Percentiles rank a stretch among this genome's conserved stretches.
phyloP scores from a whole-genome alignment of 2,113 vertebrate genomes.

The Hiodon tergisus region DNA sequence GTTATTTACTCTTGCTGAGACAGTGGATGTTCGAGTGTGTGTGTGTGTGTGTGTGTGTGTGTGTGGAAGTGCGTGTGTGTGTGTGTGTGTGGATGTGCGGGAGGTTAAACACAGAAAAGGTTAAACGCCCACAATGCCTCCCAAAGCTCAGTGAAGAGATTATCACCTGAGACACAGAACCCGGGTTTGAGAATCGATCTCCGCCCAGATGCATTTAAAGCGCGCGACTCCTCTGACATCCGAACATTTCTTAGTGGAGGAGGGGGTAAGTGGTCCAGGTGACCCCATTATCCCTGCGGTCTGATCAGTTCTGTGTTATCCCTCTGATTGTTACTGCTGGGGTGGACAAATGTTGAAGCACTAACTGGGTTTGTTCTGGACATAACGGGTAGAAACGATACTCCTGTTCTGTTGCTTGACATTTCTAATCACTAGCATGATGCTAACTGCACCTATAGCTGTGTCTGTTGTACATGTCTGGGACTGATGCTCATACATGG shows the following conservation, averaged over 20 bases:
- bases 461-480: no score
- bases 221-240: constrained; percentile 1
- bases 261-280: constrained; percentile 1
- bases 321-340: not conserved
- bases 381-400: no score
- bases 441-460: no score
- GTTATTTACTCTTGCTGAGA: no score
- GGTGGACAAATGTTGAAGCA: not conserved
- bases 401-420: not conserved
- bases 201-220: constrained; percentile 11
- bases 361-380: not conserved
- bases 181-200: constrained; percentile 6
- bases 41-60: no score
- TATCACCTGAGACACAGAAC: not conserved
- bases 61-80: no score
- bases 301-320: not conserved
- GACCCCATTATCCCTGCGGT: not conserved
- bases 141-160: constrained; percentile 6
- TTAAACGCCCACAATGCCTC: not conserved
- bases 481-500: no score
- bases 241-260: not conserved
- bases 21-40: no score
- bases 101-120: constrained; percentile 13
- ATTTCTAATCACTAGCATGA: no score
- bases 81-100: not conserved